phyloP scores from a whole-genome alignment of 2,113 vertebrate species.

The Amblyornis subalaris region DNA sequence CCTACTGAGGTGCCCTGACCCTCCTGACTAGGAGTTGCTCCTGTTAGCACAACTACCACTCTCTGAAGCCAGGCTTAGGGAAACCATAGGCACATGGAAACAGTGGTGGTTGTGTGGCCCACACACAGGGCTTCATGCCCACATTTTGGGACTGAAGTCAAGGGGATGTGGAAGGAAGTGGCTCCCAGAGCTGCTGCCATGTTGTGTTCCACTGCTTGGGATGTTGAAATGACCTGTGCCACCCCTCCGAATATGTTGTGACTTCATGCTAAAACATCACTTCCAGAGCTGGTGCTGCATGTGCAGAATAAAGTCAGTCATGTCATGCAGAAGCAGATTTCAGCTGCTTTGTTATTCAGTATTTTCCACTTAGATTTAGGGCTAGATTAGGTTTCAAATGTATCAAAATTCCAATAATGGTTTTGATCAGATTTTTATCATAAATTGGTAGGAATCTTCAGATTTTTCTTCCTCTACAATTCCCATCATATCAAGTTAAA shows the following conservation, averaged over 20 bases:
- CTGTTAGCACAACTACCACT: background rate
- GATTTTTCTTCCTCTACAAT: background rate
- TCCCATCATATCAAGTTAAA: background rate
- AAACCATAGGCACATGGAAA: background rate
- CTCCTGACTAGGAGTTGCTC: background rate
- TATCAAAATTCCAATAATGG: background rate
- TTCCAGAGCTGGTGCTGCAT: background rate
- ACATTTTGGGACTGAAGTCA: background rate
- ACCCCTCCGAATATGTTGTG: rapidly evolving
- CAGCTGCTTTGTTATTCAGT: background rate
- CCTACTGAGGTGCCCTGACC: background rate
- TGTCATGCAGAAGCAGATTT: background rate
- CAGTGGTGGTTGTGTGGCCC: rapidly evolving
- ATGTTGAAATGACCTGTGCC: background rate
- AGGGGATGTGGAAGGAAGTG: background rate
- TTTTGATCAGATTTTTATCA: background rate
- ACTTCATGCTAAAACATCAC: background rate
- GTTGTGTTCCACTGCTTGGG: rapidly evolving
- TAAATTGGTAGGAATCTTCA: background rate
- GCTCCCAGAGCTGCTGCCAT: background rate
- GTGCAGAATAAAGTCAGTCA: background rate
- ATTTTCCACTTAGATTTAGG: background rate
- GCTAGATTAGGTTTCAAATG: background rate
- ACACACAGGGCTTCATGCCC: rapidly evolving
- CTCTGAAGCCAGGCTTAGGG: background rate